phyloP scores from a whole-genome alignment of 2,113 vertebrate genomes.

The Kryptolebias marmoratus region DNA sequence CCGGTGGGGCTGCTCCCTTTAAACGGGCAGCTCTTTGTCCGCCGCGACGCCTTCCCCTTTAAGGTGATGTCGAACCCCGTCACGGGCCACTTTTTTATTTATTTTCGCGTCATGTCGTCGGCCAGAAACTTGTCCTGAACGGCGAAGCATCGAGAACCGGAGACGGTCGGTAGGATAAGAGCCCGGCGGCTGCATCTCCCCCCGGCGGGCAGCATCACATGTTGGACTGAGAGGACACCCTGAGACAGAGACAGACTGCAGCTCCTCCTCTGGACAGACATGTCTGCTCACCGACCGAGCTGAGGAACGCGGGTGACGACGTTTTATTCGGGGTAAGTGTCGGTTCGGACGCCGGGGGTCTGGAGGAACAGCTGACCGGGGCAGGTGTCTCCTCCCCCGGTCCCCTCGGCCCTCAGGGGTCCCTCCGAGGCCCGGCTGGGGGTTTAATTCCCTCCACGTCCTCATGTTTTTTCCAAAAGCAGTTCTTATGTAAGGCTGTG shows the following conservation, averaged over 20 bases:
- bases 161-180: conserved; percentile 5
- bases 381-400: no score
- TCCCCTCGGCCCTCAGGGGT: no score
- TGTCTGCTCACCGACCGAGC: neutral
- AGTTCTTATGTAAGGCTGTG: no score
- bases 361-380: no score
- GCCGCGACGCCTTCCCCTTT: conserved; percentile 50
- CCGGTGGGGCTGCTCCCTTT: conserved; percentile 45
- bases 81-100: conserved; percentile 32
- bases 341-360: no score
- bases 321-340: no score
- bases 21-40: conserved; percentile 40
- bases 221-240: conserved; percentile 45
- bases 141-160: conserved; percentile 7
- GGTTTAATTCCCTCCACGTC: no score
- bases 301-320: no score
- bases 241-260: conserved; percentile 32
- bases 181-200: conserved; percentile 11
- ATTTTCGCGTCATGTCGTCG: conserved; percentile 40
- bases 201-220: conserved; percentile 34
- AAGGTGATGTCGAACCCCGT: conserved; percentile 34
- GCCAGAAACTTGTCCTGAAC: conserved; percentile 37
- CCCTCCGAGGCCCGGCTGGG: no score
- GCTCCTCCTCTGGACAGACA: neutral
- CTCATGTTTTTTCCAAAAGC: no score